Conservation (phyloP, 1,140 invertebrate genomes). For the Drosophila kepulauana region DNA sequence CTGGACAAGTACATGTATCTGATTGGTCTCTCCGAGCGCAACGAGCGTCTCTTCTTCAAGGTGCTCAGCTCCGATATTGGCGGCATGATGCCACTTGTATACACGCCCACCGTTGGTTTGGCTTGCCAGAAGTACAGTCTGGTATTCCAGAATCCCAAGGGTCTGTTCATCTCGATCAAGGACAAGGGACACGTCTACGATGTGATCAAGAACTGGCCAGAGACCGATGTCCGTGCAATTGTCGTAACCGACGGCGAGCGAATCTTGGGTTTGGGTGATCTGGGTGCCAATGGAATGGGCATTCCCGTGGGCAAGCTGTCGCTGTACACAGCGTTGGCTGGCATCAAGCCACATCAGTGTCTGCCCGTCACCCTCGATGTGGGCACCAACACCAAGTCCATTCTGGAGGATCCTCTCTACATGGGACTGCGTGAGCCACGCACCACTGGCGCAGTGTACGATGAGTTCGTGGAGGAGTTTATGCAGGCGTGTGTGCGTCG, state of each 20-base stretch:
- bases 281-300: conserved; percentile 98
- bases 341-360: conserved; percentile 96
- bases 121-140: conserved; percentile 88
- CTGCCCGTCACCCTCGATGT: conserved; percentile 97
- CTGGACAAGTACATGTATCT: conserved; percentile 96
- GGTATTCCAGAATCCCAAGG: conserved; percentile 89
- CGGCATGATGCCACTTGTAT: conserved; percentile 91
- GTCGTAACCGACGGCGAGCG: conserved; percentile 98
- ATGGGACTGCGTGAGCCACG: conserved; percentile 96
- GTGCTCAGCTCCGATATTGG: conserved; percentile 96
- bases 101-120: conserved; percentile 88
- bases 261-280: conserved; percentile 96
- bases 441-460: conserved; percentile 93
- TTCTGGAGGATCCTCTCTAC: conserved; percentile 97
- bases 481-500: conserved; percentile 96
- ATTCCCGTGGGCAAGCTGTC: conserved; percentile 98
- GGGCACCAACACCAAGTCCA: conserved; percentile 94
- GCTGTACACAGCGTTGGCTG: conserved; percentile 96
- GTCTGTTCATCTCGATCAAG: conserved; percentile 98
- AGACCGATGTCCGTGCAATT: conserved; percentile 94
- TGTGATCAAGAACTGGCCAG: conserved; percentile 86
- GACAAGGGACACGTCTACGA: conserved; percentile 97
- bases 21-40: conserved; percentile 93
- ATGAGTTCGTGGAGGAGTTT: conserved; percentile 98
- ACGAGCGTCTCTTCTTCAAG: conserved; percentile 97